Percentiles rank a stretch among this genome's conserved stretches.
These are phyloP conservation scores for Strigamia transsilvanica DNA, from an alignment of 2,888 invertebrate species.

Conservation along the genomic window DNA sequence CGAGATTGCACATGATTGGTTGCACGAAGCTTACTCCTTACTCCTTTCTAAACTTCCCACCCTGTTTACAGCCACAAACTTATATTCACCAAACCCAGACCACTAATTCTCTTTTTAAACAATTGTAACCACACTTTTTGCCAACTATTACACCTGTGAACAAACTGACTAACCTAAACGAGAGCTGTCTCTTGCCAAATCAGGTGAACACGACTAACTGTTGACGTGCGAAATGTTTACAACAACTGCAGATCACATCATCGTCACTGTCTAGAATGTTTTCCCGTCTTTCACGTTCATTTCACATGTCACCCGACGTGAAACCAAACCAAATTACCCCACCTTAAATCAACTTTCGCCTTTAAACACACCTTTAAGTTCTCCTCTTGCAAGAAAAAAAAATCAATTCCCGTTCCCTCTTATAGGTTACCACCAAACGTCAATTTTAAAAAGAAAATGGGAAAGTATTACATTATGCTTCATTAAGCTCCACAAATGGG, in stretches of 20 bases:
- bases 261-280: no score
- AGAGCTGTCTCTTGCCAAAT: no score
- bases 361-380: slow-evolving; percentile 2
- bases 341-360: neutral
- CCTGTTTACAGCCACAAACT: neutral
- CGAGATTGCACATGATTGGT: neutral
- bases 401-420: slow-evolving; percentile 9
- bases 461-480: slow-evolving; percentile 17
- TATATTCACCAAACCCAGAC: neutral
- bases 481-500: slow-evolving; percentile 14
- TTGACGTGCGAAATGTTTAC: no score
- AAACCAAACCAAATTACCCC: neutral
- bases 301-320: no score
- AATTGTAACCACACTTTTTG: neutral
- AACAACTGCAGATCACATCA: no score
- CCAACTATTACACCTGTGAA: neutral
- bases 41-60: neutral
- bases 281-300: no score
- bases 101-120: neutral
- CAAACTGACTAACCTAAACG: neutral
- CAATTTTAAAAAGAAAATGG: neutral
- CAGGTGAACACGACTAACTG: no score
- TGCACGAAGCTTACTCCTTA: neutral
- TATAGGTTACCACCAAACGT: neutral
- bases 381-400: neutral